These are phyloP conservation scores for Epiperipatus broadwayi DNA, from an alignment of 2,888 invertebrate genomes.

Conservation along the genomic window DNA sequence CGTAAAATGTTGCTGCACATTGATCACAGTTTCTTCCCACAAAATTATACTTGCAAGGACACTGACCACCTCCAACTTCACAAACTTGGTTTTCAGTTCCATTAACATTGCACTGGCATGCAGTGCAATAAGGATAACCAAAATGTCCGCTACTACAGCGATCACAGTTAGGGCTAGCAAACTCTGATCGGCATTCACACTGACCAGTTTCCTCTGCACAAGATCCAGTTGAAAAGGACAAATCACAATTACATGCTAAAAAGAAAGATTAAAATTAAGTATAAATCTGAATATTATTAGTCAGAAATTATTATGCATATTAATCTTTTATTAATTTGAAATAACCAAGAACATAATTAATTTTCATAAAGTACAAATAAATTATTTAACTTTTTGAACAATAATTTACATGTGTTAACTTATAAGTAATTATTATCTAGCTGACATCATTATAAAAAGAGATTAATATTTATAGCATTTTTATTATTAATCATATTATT, in stretches of 20 bases:
- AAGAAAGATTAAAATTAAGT: conserved; percentile 16
- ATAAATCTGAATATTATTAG: too few species aligned
- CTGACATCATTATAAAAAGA: too few species aligned
- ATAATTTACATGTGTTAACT: too few species aligned
- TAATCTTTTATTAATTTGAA: too few species aligned
- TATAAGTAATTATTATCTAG: too few species aligned
- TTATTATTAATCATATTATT: too few species aligned
- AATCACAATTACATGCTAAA: conserved; percentile 69
- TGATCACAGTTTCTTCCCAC: conserved; percentile 65
- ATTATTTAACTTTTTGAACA: too few species aligned
- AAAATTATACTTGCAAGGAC: conserved; percentile 73
- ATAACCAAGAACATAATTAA: too few species aligned
- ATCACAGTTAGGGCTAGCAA: conserved; percentile 50
- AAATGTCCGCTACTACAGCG: conserved; percentile 67
- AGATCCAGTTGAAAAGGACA: conserved; percentile 69
- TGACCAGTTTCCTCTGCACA: conserved; percentile 74
- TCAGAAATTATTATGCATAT: background rate
- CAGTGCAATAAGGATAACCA: conserved; percentile 72
- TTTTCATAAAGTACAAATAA: background rate
- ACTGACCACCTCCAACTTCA: conserved; percentile 58
- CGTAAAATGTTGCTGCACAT: conserved; percentile 69
- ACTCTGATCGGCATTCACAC: conserved; percentile 70
- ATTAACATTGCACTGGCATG: conserved; percentile 75
- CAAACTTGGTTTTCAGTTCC: conserved; percentile 75
- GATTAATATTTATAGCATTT: too few species aligned